A percentile compares a stretch with the other conserved stretches of the same genome.
Evolutionary conservation across 2,888 invertebrate species (phyloP).

Genomic region (Camponotus fellah): DNA sequence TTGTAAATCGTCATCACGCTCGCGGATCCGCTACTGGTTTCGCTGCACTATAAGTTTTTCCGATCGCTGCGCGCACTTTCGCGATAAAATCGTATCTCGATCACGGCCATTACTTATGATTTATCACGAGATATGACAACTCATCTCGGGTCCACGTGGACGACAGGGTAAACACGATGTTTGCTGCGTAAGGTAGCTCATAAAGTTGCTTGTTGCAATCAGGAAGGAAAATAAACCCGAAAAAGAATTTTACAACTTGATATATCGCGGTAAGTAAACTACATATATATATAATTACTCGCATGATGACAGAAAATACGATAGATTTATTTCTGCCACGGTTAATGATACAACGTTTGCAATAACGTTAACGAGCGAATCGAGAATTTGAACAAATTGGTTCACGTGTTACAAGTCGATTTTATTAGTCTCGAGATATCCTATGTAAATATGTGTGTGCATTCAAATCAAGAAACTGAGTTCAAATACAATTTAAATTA

Average conservation of each 20-base stretch:
- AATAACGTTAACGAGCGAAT: neutral
- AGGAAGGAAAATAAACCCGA: conserved; percentile 1
- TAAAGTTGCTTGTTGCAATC: neutral
- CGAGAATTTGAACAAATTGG: conserved; percentile 4
- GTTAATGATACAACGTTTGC: neutral
- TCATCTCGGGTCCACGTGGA: conserved; percentile 14
- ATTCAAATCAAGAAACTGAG: neutral
- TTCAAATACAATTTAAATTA: neutral
- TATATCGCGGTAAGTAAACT: conserved; percentile 12
- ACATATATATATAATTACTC: neutral
- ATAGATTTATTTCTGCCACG: conserved; percentile 11
- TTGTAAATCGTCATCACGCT: conserved; percentile 68
- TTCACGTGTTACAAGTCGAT: neutral
- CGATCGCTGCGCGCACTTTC: conserved; percentile 50
- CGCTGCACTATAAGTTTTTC: conserved; percentile 52
- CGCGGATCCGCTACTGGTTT: conserved; percentile 61
- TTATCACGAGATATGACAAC: conserved; percentile 52
- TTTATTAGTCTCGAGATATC: neutral
- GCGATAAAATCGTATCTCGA: conserved; percentile 59
- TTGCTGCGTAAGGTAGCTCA: neutral
- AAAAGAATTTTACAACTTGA: conserved; percentile 43
- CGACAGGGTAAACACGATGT: neutral
- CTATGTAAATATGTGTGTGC: neutral
- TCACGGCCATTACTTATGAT: conserved; percentile 63
- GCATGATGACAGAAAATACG: conserved; percentile 25